Percentiles rank a stretch among this genome's conserved stretches.
phyloP scores from a whole-genome alignment of 2,113 vertebrate genomes.

The Gambusia affinis region DNA sequence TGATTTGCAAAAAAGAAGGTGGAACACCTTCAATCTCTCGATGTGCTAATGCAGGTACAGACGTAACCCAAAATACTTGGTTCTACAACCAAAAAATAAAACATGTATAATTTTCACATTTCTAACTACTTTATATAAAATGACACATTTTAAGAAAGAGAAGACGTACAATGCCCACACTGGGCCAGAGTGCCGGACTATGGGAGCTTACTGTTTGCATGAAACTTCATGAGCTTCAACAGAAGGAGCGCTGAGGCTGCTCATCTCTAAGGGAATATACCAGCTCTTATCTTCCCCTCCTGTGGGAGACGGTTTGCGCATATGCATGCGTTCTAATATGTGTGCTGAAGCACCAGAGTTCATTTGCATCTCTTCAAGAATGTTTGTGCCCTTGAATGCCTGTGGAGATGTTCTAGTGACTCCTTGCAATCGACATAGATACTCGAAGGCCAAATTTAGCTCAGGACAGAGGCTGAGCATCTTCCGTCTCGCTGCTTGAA shows the following conservation, averaged over 20 bases:
- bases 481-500: slow-evolving; percentile 38
- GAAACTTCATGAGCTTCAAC: slow-evolving; percentile 29
- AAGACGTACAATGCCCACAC: not conserved
- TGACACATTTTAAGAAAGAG: too few relatives aligned
- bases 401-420: slow-evolving; percentile 60
- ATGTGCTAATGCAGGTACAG: too few relatives aligned
- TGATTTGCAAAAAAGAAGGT: too few relatives aligned
- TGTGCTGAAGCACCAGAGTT: slow-evolving; percentile 18
- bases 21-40: too few relatives aligned
- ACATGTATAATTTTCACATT: not conserved
- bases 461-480: slow-evolving; percentile 61
- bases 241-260: slow-evolving; percentile 24
- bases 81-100: not conserved
- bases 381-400: slow-evolving; percentile 52
- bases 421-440: slow-evolving; percentile 64
- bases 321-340: slow-evolving; percentile 2
- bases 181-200: slow-evolving; percentile 16
- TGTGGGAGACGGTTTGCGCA: slow-evolving; percentile 2
- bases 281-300: slow-evolving; percentile 38
- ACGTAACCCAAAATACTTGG: not conserved
- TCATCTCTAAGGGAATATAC: slow-evolving; percentile 34
- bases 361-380: slow-evolving; percentile 38
- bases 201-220: slow-evolving; percentile 44
- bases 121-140: not conserved
- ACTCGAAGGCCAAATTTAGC: slow-evolving; percentile 69